A percentile compares a stretch with the other conserved stretches of the same genome.
These are phyloP conservation scores for Anabas testudineus DNA, from an alignment of 2,797 vertebrate genomes.

Conservation along the genomic window DNA sequence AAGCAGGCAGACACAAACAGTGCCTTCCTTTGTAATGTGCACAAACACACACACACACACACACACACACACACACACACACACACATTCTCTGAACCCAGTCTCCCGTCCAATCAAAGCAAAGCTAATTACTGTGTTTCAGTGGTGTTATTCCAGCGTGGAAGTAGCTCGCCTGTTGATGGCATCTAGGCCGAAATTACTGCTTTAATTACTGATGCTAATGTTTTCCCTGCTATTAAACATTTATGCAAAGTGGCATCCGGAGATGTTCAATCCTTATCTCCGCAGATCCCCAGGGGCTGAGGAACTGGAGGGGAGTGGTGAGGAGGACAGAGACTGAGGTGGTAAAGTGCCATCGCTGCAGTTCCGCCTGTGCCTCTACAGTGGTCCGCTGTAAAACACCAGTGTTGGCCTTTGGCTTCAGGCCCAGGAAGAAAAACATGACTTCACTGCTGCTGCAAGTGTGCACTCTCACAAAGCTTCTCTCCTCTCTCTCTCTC, in stretches of 20 bases:
- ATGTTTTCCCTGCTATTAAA: constrained; percentile 85
- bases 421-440: constrained; percentile 53
- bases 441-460: constrained; percentile 44
- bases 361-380: constrained; percentile 56
- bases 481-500: too few relatives aligned
- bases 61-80: constrained; percentile 24
- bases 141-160: constrained; percentile 74
- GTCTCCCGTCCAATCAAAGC: constrained; percentile 76
- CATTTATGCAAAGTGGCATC: constrained; percentile 85
- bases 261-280: constrained; percentile 83
- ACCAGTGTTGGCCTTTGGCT: constrained; percentile 68
- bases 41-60: constrained; percentile 18
- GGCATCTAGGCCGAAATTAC: constrained; percentile 80
- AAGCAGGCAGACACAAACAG: constrained; percentile 47
- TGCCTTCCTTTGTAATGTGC: constrained; percentile 38
- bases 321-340: constrained; percentile 52
- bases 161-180: constrained; percentile 78
- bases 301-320: constrained; percentile 42
- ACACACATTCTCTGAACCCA: constrained; percentile 38
- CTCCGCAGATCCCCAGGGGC: constrained; percentile 75
- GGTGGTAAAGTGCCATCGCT: constrained; percentile 69
- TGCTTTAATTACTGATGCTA: constrained; percentile 86
- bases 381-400: constrained; percentile 63
- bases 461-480: constrained; percentile 37
- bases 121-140: constrained; percentile 80